Base-by-base conservation (phyloP, 2,113 vertebrate species). In the Penelope pileata region DNA sequence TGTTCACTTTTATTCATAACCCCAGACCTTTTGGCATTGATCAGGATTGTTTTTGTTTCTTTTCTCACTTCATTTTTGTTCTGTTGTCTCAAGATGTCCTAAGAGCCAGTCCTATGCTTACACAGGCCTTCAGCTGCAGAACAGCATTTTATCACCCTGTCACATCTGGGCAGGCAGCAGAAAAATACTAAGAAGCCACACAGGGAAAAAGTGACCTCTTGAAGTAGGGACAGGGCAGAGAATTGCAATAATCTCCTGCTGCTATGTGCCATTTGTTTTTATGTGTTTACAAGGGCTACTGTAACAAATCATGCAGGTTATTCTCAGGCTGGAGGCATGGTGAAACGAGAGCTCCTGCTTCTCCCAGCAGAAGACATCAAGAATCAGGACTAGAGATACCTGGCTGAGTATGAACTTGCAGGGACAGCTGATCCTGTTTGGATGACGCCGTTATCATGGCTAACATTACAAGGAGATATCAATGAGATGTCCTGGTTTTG, bases 221-320 rank as follows among this genome's bases (percentile, higher is more conserved):
- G 0, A 22, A 0, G 0, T 9, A 62, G 7, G 43, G 30, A 16
- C 53, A 34, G 26, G 10, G 18, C 48, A 69, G 27, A 21, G 43
- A 68, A 32, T 51, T 22, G 16, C 24, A 67, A 17, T 59, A 38
- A 80, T 16, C 19, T 30, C 24, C 51, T 23, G 48, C n/a, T 53
- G 30, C 7, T 8, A 4, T 9, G 10, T 53, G 22, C 19, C 34
- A 50, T 24, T 24, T 48, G 14, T 56, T 85, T 74, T 74, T 47
- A n/a, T 0, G 2, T 53, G 16, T n/a, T 19, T 54, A 14, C 5
- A 51, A 87, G 16, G 38, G 32, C 60, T 70, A 21, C 43, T 18
- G 2, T 22, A 58, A 38, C 1, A 3, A 29, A 62, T 42, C 11
- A 32, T n/a, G n/a, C 17, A 26, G 10, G 3, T 62, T 86, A 36